Evolutionary conservation across 35 echinoderm and acorn worm species (phyloP).

Genomic region (Lytechinus pictus): DNA sequence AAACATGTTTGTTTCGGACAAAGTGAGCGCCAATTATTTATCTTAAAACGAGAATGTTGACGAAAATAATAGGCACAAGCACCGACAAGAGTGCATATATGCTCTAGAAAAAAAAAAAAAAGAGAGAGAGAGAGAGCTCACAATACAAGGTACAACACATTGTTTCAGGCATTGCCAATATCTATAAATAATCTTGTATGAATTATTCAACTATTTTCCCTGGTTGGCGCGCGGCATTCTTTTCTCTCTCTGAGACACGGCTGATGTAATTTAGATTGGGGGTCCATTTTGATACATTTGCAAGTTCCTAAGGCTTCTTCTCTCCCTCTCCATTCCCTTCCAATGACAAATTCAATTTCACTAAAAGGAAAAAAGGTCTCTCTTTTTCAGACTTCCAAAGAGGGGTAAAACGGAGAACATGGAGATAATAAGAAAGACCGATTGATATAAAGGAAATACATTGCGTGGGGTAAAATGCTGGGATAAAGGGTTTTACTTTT

Average conservation of each 20-base stretch:
- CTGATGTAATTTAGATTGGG: slow-evolving; percentile 4
- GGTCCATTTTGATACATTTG: neutral
- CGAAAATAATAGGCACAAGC: neutral
- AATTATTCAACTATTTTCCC: slow-evolving; percentile 13
- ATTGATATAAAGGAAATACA: neutral
- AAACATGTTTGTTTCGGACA: neutral
- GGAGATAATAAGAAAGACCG: neutral
- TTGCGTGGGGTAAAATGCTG: neutral
- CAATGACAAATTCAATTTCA: slow-evolving; percentile 13
- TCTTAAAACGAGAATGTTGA: neutral
- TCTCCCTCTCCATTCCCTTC: neutral
- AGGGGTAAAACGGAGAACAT: neutral
- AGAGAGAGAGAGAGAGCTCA: neutral
- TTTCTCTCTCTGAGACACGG: neutral
- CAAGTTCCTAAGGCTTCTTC: neutral
- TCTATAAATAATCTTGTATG: neutral
- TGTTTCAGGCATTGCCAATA: neutral
- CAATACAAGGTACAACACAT: neutral
- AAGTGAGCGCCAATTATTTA: neutral
- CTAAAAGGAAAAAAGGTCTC: neutral
- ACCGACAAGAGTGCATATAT: neutral
- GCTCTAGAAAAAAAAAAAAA: neutral
- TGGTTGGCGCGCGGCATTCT: neutral
- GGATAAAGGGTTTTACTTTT: neutral
- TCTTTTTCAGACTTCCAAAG: neutral